Evolutionary conservation across 2,888 invertebrate genomes (phyloP).

Genomic region (Cecidostiba fungosa): DNA sequence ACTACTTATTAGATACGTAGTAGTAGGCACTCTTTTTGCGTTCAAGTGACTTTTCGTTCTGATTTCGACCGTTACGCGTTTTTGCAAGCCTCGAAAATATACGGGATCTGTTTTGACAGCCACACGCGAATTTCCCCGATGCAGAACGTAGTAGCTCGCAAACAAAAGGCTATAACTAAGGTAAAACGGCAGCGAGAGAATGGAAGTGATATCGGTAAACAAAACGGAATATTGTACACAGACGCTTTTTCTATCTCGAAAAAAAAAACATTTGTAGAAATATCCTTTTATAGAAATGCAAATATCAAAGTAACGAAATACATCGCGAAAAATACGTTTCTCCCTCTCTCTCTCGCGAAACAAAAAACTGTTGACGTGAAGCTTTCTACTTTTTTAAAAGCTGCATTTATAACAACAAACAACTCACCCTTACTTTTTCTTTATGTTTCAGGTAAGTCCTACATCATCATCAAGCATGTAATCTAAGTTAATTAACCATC

Average conservation of each 20-base stretch:
- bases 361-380: too few species aligned
- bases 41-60: too few species aligned
- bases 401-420: neutral
- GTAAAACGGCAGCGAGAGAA: neutral
- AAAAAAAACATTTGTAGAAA: neutral
- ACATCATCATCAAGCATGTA: too few species aligned
- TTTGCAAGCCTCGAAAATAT: neutral
- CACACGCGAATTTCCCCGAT: too few species aligned
- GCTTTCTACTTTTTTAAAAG: neutral
- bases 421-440: conserved; percentile 5
- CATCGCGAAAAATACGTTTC: neutral
- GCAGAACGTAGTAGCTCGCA: neutral
- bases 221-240: neutral
- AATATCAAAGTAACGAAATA: neutral
- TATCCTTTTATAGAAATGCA: neutral
- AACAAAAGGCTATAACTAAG: conserved; percentile 3
- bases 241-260: neutral
- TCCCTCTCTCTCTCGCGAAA: too few species aligned
- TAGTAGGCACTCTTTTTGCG: too few species aligned
- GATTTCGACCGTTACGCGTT: neutral
- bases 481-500: neutral
- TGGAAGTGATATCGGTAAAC: neutral
- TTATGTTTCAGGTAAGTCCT: conserved; percentile 47
- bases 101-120: neutral
- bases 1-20: too few species aligned